Evolutionary conservation across 2,888 invertebrate genomes (phyloP), one percentile per base, ranked within the genome.

Genomic region (Zygogramma bicolorata): DNA sequence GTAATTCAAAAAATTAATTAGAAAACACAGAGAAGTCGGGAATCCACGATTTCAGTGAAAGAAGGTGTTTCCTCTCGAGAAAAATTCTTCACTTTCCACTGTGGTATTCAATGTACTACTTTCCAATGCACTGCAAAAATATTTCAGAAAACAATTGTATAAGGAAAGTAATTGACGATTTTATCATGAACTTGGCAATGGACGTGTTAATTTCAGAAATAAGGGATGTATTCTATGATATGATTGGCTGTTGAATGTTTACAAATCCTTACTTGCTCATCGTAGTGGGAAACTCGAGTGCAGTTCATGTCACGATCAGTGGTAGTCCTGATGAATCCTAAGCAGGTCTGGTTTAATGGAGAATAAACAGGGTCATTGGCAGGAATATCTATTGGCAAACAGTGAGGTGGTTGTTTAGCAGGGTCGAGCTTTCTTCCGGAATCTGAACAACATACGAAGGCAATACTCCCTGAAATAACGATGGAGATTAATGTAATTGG

Each of bases 321-420:
- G 75, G 80, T 77, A 3, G 87, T 86, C 31, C 87, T 80, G 38
- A 85, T 83, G 71, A 88, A 85, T 74, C 85, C 85, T 81, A 87
- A 83, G 77, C 88, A 88, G 3, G 75, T 79, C 49, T 83, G 81
- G 8, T 82, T 80, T 22, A 77, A 78, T n/a, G 78, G 60, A 1
- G 80, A 72, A 68, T 81, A 78, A 66, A 81, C 83, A 0, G 83
- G 79, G 76, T 88, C 88, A 31, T 85, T 75, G 0, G 76, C 72
- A 0, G 87, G 85, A 34, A 88, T 22, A 25, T 8, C 25, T 13
- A 53, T 53, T 5, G 22, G 53, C n/a, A 25, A 22, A 53, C 53
- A 53, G 22, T 53, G 22, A 25, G 25, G 13, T 53, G 53, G 53
- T 25, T 10, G 53, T 53, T 8, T 13, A 22, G 22, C 53, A 25